These are phyloP conservation scores for Merluccius polli DNA, from an alignment of 2,797 vertebrate species.

Conservation along the genomic window DNA sequence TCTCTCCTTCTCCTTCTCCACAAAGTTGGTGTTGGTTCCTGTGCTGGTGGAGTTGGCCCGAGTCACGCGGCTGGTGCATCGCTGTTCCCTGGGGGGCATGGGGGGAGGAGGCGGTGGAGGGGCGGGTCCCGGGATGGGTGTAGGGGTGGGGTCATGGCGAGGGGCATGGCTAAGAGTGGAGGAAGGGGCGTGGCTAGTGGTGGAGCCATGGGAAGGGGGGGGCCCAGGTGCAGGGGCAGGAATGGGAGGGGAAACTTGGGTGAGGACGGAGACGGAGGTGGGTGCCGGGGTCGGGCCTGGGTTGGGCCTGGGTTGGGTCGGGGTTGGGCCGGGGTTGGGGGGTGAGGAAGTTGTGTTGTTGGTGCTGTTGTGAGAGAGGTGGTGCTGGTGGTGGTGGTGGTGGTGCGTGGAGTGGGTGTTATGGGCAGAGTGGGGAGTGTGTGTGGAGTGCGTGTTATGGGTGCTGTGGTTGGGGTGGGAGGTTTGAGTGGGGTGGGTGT, in stretches of 20 bases:
- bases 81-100: slow-evolving; percentile 63
- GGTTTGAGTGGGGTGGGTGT: no score
- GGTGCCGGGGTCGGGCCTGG: slow-evolving; percentile 14
- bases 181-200: background rate
- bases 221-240: slow-evolving; percentile 31
- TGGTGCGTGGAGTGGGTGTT: slow-evolving; percentile 45
- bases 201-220: background rate
- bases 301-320: no score
- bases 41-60: slow-evolving; percentile 76
- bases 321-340: slow-evolving; percentile 27
- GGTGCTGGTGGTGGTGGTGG: slow-evolving; percentile 37
- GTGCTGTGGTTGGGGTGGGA: slow-evolving; percentile 28
- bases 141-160: background rate
- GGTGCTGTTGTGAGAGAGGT: slow-evolving; percentile 59
- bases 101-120: slow-evolving; percentile 60
- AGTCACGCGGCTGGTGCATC: slow-evolving; percentile 73
- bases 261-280: slow-evolving; percentile 23
- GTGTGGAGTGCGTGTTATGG: background rate
- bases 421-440: slow-evolving; percentile 50
- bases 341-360: slow-evolving; percentile 33
- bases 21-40: slow-evolving; percentile 78
- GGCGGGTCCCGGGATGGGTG: slow-evolving; percentile 32
- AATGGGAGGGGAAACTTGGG: slow-evolving; percentile 44
- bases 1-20: slow-evolving; percentile 74
- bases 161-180: background rate